A percentile compares a stretch with the other conserved stretches of the same genome.
Evolutionary conservation across 2,797 vertebrate genomes (phyloP).

Genomic region (Crocidura indochinensis): DNA sequence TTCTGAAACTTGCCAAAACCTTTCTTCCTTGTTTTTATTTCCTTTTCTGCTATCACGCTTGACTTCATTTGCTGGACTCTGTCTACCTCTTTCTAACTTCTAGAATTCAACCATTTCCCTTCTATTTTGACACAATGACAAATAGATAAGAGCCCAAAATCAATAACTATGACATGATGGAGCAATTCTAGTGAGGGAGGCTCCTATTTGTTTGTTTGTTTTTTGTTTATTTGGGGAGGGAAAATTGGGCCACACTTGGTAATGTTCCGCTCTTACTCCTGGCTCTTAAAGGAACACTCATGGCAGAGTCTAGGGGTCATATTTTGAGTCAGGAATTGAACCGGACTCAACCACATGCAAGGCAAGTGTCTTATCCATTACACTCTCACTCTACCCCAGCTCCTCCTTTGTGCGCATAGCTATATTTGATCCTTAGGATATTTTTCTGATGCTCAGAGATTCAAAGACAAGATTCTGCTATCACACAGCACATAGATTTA

Average conservation of each 20-base stretch:
- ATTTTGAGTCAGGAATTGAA: no score
- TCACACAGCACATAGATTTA: background rate
- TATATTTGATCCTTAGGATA: background rate
- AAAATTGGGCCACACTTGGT: no score
- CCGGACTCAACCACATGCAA: no score
- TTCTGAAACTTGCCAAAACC: accelerated
- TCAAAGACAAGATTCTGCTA: background rate
- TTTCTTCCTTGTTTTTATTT: background rate
- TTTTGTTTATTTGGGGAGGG: no score
- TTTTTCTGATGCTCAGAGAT: conserved; percentile 33
- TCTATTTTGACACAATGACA: background rate
- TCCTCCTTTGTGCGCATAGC: background rate
- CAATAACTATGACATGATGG: no score
- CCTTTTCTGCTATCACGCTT: background rate
- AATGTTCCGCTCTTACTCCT: no score
- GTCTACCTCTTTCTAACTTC: background rate
- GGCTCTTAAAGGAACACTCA: no score
- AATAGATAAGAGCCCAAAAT: no score
- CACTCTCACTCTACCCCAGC: no score
- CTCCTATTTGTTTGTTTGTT: no score
- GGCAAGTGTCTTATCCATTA: no score
- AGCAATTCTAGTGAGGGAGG: accelerated
- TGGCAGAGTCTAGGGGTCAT: no score
- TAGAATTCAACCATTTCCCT: background rate
- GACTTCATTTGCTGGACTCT: background rate